Percentiles rank a stretch among this genome's conserved stretches.
Evolutionary conservation across 2,797 vertebrate genomes (phyloP).

Genomic region (Schizopygopsis pylzovi): DNA sequence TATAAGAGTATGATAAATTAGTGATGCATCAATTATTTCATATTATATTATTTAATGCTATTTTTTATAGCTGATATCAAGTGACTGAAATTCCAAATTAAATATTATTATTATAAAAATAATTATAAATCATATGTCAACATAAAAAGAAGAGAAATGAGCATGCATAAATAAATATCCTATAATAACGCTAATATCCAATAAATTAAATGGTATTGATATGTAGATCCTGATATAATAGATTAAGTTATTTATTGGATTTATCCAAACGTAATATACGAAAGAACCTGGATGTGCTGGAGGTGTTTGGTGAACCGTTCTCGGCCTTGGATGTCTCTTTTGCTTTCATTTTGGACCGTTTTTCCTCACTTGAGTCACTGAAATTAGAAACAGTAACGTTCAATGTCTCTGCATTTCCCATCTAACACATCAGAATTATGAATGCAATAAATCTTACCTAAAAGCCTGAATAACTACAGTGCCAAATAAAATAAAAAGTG

Average conservation of each 20-base stretch:
- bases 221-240: too few relatives aligned
- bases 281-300: constrained; percentile 75
- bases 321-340: constrained; percentile 80
- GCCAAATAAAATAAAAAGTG: constrained; percentile 96
- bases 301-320: constrained; percentile 75
- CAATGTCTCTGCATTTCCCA: background rate
- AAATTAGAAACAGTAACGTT: constrained; percentile 47
- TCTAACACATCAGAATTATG: background rate
- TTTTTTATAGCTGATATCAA: background rate
- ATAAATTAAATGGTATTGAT: background rate
- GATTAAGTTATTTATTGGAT: background rate
- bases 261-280: background rate
- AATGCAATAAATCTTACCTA: constrained; percentile 77
- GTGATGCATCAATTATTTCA: background rate
- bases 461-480: constrained; percentile 96
- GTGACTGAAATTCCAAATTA: background rate
- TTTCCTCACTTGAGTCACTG: constrained; percentile 91
- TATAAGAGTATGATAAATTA: background rate
- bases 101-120: background rate
- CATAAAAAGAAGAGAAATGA: background rate
- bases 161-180: background rate
- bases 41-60: background rate
- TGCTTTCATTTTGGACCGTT: constrained; percentile 80
- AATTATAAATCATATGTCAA: too few relatives aligned
- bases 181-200: background rate